Evolutionary conservation across 2,797 vertebrate genomes (phyloP).

Genomic region (Acestrorhynchus altus): DNA sequence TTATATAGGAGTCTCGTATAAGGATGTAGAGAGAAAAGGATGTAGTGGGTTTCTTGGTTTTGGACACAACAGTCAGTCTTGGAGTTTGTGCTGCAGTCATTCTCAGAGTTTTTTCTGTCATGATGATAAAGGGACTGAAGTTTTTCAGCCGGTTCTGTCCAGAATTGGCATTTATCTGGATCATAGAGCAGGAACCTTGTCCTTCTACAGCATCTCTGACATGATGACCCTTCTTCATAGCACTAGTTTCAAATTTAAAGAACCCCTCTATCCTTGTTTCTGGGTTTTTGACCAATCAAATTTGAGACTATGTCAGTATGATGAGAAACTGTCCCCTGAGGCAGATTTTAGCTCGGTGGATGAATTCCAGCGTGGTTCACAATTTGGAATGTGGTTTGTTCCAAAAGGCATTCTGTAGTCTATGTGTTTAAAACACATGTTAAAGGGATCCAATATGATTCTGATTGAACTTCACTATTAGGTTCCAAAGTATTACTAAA

Average conservation of each 20-base stretch:
- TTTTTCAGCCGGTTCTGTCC: slow-evolving; percentile 40
- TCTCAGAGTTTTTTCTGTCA: no score
- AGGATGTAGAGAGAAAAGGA: no score
- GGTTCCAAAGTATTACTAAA: no score
- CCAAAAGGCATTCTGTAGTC: no score
- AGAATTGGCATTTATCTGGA: slow-evolving; percentile 57
- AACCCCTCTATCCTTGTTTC: slow-evolving; percentile 57
- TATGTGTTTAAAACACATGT: no score
- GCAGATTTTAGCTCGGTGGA: no score
- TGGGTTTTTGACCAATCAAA: neutral
- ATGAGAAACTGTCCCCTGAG: no score
- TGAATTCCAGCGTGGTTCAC: no score
- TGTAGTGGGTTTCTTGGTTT: neutral
- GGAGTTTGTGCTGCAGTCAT: slow-evolving; percentile 50
- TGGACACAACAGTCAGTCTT: slow-evolving; percentile 47
- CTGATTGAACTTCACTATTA: no score
- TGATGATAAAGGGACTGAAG: slow-evolving; percentile 27
- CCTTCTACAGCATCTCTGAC: no score
- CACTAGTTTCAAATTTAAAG: slow-evolving; percentile 48
- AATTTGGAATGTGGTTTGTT: no score
- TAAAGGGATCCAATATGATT: no score
- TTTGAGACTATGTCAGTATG: neutral
- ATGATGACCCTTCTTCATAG: slow-evolving; percentile 42
- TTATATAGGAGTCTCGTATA: slow-evolving; percentile 5
- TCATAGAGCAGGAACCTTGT: slow-evolving; percentile 35